Base-by-base conservation (phyloP, 2,888 invertebrate species). In the Eristalis pertinax region DNA sequence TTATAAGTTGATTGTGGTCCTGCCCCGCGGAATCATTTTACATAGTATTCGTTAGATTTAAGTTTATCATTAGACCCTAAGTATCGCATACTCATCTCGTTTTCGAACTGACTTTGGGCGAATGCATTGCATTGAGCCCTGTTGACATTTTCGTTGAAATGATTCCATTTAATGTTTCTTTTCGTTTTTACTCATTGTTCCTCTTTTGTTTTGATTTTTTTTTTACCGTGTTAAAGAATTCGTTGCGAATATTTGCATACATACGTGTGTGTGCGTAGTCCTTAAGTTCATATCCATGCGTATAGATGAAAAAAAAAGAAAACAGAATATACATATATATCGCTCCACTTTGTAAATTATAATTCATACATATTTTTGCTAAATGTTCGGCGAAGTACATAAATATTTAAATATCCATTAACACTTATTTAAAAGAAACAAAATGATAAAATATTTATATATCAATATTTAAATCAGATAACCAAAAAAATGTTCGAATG, bases 331-430 rank as follows among this genome's bases (percentile, higher is more conserved):
- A 38, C 58, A 64, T 24, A 64, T 56, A 65, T 50, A 56, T 68
- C 73, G 62, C 32, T 41, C 58, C 32, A 84, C 60, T 85, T 75
- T 85, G 63, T 81, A 85, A 76, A 76, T 81, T 68, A 64, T 81
- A 73, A 63, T 69, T 81, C 64, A 77, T 77, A 69, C 72, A 26
- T 60, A 26, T 76, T 73, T 79, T 73, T 85, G 76, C 73, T 72
- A 81, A 68, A 64, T 64, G n/a, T 77, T 74, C 82, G 86, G 86
- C 82, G 58, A 70, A 82, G 85, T 86, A 86, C 82, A 82, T 86
- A 81, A 76, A 60, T 56, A 65, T 77, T 69, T 73, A 73, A 80
- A 50, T 79, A 70, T 79, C 70, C 50, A 80, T 63, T 73, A 58
- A 68, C 58, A 80, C 72, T 84, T 70, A 84, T 84, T 75, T 80